These are phyloP conservation scores for Pterostichus madidus DNA, from an alignment of 2,888 invertebrate species.

Conservation along the genomic window DNA sequence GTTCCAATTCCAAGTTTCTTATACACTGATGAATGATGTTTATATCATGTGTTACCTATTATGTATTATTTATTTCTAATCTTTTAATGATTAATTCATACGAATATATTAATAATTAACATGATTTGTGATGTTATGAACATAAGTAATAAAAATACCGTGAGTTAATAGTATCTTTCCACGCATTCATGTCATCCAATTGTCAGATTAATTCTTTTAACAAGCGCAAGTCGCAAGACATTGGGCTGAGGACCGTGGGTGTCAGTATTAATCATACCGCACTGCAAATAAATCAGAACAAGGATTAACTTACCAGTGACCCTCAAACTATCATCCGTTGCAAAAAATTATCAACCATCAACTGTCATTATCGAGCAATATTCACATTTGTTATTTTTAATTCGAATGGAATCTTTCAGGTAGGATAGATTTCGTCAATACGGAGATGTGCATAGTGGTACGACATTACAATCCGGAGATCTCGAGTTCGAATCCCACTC, in stretches of 20 bases:
- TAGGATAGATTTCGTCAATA: no score
- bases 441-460: no score
- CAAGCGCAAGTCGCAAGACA: slow-evolving; percentile 10
- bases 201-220: slow-evolving; percentile 12
- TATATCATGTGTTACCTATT: no score
- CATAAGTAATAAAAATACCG: neutral
- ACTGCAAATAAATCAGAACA: slow-evolving; percentile 36
- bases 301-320: slow-evolving; percentile 8
- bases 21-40: no score
- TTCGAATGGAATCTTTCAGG: no score
- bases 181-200: slow-evolving; percentile 29
- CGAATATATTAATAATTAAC: neutral
- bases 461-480: no score
- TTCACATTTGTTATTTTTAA: no score
- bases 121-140: neutral
- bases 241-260: slow-evolving; percentile 16
- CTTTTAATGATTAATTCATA: no score
- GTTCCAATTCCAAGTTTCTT: no score
- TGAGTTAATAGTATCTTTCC: slow-evolving; percentile 2
- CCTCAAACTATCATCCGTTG: neutral
- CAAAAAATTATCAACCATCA: neutral
- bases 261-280: slow-evolving; percentile 30
- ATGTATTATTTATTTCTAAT: no score
- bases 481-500: no score
- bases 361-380: no score